These are phyloP conservation scores for Glossosoma conforme DNA, from an alignment of 1,140 invertebrate genomes.

Conservation along the genomic window DNA sequence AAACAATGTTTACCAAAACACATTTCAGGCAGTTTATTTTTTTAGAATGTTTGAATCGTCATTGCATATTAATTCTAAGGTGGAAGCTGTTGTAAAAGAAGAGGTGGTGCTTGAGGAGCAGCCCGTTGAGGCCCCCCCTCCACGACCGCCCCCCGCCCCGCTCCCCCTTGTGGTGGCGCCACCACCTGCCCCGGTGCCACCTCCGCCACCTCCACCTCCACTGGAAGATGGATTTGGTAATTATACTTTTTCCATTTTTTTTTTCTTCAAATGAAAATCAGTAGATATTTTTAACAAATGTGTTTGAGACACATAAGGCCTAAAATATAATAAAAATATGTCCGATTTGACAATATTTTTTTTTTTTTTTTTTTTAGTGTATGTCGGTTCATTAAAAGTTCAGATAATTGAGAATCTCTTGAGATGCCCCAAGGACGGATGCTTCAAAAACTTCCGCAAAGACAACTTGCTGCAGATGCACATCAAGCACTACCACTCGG, in stretches of 20 bases:
- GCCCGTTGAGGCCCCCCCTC: too few relatives aligned
- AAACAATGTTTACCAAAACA: too few relatives aligned
- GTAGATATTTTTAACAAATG: too few relatives aligned
- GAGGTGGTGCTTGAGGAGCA: too few relatives aligned
- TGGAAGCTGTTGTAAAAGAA: too few relatives aligned
- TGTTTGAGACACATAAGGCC: neutral
- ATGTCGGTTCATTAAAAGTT: slow-evolving; percentile 62
- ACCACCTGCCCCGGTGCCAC: too few relatives aligned
- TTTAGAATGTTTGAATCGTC: too few relatives aligned
- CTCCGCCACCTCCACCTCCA: neutral
- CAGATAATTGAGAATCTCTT: slow-evolving; percentile 66
- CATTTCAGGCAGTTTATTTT: too few relatives aligned
- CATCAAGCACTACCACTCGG: slow-evolving; percentile 86
- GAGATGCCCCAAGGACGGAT: slow-evolving; percentile 76
- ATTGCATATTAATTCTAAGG: too few relatives aligned
- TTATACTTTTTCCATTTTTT: neutral
- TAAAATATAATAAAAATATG: neutral
- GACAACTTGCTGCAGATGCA: slow-evolving; percentile 86
- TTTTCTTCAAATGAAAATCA: too few relatives aligned
- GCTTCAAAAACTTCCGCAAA: slow-evolving; percentile 83
- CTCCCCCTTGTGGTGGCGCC: too few relatives aligned
- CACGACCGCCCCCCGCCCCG: too few relatives aligned
- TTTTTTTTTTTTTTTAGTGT: slow-evolving; percentile 46
- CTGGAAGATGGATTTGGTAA: slow-evolving; percentile 32
- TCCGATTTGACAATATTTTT: slow-evolving; percentile 7